Percentiles rank a stretch among this genome's conserved stretches.
These are phyloP conservation scores for Holothuria scabra DNA, from an alignment of 53 echinoderm and acorn worm genomes.

Conservation along the genomic window DNA sequence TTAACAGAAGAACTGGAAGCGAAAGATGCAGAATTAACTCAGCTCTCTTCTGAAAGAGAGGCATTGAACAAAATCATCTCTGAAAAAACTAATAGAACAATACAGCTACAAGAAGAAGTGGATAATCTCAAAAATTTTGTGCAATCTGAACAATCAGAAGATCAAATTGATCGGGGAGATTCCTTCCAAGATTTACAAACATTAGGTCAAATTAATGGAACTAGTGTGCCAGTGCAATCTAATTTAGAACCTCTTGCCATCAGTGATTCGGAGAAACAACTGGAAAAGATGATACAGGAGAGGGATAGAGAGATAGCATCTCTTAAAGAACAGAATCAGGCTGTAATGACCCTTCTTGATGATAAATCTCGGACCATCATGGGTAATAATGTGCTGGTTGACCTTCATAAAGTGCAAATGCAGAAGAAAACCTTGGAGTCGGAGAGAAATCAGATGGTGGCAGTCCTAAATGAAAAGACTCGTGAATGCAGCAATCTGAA, in stretches of 20 bases:
- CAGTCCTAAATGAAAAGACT: constrained; percentile 92
- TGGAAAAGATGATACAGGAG: constrained; percentile 84
- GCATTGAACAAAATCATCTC: constrained; percentile 46
- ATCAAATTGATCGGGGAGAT: constrained; percentile 30
- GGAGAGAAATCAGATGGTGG: constrained; percentile 96
- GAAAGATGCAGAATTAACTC: constrained; percentile 63
- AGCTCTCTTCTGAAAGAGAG: constrained; percentile 58
- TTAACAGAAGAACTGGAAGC: constrained; percentile 30
- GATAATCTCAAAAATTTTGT: constrained; percentile 47
- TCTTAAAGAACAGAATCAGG: constrained; percentile 75
- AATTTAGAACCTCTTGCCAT: constrained; percentile 60
- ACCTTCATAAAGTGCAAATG: constrained; percentile 90
- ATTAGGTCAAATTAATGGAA: constrained; percentile 25
- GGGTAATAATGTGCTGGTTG: constrained; percentile 81
- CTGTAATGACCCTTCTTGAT: constrained; percentile 64
- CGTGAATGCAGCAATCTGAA: constrained; percentile 96
- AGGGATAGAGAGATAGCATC: constrained; percentile 76
- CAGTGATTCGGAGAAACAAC: constrained; percentile 91
- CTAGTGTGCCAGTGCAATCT: constrained; percentile 50
- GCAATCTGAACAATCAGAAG: constrained; percentile 45
- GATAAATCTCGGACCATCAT: constrained; percentile 73
- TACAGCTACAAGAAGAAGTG: constrained; percentile 44
- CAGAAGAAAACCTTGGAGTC: constrained; percentile 86
- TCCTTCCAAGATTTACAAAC: constrained; percentile 33
- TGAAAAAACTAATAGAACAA: constrained; percentile 50